phyloP scores from a whole-genome alignment of 1,140 invertebrate species.

The Streblospio benedicti region DNA sequence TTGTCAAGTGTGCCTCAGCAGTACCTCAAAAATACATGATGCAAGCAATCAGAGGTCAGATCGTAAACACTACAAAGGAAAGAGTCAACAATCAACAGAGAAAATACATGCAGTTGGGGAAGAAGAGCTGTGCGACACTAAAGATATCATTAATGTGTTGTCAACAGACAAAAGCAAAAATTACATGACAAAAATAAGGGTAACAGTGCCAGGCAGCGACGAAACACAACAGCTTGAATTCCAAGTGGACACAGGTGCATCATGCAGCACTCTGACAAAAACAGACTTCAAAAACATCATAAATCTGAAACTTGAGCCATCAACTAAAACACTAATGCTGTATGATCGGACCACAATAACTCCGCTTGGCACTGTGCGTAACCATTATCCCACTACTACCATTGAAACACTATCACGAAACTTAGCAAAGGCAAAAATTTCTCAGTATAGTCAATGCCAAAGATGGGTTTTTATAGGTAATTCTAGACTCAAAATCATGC shows the following conservation, averaged over 20 bases:
- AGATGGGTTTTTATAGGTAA: conserved; percentile 38
- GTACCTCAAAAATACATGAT: no score
- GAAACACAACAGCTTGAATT: no score
- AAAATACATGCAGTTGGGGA: no score
- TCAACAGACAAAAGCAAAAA: no score
- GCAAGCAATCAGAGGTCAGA: no score
- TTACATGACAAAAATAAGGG: no score
- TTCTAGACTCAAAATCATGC: conserved; percentile 15
- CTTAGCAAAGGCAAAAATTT: conserved; percentile 42
- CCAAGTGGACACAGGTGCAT: neutral
- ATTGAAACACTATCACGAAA: conserved; percentile 21
- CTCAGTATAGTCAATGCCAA: conserved; percentile 48
- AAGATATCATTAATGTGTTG: no score
- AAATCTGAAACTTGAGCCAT: neutral
- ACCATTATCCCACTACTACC: neutral
- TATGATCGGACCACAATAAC: neutral
- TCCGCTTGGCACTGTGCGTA: neutral
- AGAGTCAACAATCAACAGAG: no score
- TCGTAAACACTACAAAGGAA: no score
- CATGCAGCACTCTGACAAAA: neutral
- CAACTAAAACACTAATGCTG: neutral
- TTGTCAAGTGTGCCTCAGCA: no score
- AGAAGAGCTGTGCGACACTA: no score
- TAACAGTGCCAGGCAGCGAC: no score
- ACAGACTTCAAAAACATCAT: neutral